A percentile compares a stretch with the other conserved stretches of the same genome.
Evolutionary conservation across 2,113 vertebrate genomes (phyloP).

Genomic region (Struthidea cinerea): DNA sequence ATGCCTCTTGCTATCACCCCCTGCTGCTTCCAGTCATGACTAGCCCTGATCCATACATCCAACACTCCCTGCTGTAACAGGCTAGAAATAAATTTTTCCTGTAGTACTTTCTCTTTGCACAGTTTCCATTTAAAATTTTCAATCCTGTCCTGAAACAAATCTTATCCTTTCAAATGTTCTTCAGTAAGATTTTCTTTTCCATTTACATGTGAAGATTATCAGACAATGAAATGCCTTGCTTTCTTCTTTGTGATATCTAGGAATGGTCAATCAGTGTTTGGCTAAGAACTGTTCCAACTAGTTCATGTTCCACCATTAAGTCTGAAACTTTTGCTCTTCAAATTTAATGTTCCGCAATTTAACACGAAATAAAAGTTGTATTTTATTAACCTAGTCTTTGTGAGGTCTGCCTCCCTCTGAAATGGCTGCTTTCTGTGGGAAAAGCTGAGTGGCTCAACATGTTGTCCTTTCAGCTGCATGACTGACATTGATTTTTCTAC

Average conservation of each 20-base stretch:
- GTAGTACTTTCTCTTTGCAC: neutral
- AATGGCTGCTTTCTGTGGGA: neutral
- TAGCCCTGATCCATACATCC: neutral
- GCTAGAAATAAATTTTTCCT: neutral
- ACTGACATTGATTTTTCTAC: neutral
- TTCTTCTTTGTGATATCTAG: neutral
- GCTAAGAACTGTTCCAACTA: neutral
- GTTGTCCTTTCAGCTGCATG: neutral
- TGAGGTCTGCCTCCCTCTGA: neutral
- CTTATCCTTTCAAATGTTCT: neutral
- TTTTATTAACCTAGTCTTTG: neutral
- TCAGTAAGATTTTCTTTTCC: neutral
- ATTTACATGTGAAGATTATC: neutral
- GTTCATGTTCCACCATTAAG: neutral
- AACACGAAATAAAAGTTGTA: neutral
- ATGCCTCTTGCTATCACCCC: neutral
- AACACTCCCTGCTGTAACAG: accelerated
- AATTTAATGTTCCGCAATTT: neutral
- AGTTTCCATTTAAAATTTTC: neutral
- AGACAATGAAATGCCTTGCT: neutral
- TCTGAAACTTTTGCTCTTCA: neutral
- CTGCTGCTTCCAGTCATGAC: neutral
- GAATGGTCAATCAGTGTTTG: neutral
- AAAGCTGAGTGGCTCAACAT: neutral
- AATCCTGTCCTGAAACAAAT: neutral